Evolutionary conservation across 1,140 invertebrate genomes (phyloP).

Genomic region (Eriocheir sinensis): DNA sequence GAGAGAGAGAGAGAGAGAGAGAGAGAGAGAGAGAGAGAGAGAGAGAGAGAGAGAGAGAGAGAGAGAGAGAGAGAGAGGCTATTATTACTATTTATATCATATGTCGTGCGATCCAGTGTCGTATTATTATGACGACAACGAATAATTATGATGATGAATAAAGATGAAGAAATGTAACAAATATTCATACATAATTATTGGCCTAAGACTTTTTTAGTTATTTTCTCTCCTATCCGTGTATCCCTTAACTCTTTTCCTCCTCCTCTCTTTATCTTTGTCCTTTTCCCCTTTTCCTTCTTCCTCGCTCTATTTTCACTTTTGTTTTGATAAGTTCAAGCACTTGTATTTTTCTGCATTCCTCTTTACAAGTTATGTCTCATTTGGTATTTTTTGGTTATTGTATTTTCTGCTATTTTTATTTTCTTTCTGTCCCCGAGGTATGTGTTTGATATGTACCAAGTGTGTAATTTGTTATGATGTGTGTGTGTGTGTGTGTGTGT

Average conservation of each 20-base stretch:
- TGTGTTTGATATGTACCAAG: neutral
- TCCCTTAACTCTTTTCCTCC: neutral
- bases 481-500: constrained; percentile 47
- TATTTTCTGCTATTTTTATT: neutral
- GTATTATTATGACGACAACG: no score
- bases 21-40: constrained; percentile 47
- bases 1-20: constrained; percentile 37
- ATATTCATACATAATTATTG: no score
- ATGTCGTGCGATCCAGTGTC: no score
- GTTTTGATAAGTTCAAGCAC: neutral
- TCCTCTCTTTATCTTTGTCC: neutral
- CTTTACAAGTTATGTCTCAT: neutral
- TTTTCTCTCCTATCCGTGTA: neutral
- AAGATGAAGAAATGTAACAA: no score
- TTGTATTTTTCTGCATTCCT: neutral
- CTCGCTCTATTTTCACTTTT: neutral
- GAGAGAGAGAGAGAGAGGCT: constrained; percentile 27
- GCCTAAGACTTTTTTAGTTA: no score
- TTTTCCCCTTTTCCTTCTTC: neutral
- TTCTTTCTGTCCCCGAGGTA: neutral
- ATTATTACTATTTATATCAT: no score
- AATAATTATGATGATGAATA: no score
- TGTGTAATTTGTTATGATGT: neutral
- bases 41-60: constrained; percentile 40
- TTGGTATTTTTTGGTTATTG: neutral